phyloP scores from a whole-genome alignment of 2,113 vertebrate species.

The Psilopogon haemacephalus region DNA sequence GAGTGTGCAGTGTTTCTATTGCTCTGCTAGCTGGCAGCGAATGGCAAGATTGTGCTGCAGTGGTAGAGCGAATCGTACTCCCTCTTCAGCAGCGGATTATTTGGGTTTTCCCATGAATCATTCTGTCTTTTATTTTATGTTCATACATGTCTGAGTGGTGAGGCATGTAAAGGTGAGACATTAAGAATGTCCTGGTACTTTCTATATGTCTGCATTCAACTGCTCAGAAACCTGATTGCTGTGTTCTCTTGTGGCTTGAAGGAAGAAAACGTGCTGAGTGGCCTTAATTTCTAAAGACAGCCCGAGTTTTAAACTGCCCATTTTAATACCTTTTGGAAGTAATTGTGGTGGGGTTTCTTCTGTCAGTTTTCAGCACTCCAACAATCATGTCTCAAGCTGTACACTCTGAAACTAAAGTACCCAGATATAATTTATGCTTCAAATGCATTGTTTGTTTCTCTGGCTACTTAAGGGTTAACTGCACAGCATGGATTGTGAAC shows the following conservation, averaged over 20 bases:
- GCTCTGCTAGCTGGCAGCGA: neutral
- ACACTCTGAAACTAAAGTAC: neutral
- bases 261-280: neutral
- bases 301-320: neutral
- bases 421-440: neutral
- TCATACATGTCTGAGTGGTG: neutral
- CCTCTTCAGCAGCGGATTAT: neutral
- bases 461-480: neutral
- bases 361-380: neutral
- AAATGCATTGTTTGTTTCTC: neutral
- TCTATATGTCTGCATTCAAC: neutral
- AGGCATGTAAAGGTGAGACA: neutral
- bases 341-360: neutral
- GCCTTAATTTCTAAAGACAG: neutral
- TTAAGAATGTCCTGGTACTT: neutral
- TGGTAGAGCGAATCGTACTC: neutral
- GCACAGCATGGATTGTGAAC: neutral
- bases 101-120: slow-evolving; percentile 15
- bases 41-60: neutral
- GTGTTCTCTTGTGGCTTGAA: neutral
- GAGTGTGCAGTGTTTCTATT: neutral
- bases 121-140: neutral
- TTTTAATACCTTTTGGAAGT: neutral
- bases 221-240: neutral
- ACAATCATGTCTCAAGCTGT: neutral